These are phyloP conservation scores for Oncorhynchus clarkii DNA, from an alignment of 2,113 vertebrate species.

Conservation along the genomic window DNA sequence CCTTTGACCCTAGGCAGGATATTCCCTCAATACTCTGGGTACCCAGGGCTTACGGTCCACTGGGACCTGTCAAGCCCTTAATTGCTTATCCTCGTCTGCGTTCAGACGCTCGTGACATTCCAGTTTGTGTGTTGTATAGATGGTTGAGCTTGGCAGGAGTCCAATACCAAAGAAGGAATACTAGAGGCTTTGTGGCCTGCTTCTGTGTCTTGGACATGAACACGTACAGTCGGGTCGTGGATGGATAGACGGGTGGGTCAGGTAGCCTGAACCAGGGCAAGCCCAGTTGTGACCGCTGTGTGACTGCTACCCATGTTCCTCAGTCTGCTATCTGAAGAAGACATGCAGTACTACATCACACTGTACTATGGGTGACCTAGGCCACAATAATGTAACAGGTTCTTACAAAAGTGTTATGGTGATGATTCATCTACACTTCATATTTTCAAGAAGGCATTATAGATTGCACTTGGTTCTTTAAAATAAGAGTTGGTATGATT, in stretches of 20 bases:
- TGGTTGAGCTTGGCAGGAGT: conserved; percentile 36
- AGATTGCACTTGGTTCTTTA: no score
- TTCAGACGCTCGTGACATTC: conserved; percentile 28
- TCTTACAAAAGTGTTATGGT: no score
- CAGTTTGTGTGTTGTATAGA: conserved; percentile 48
- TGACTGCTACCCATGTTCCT: conserved; percentile 9
- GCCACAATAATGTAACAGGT: no score
- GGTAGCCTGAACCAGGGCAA: background rate
- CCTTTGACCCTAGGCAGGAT: conserved; percentile 54
- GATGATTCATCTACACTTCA: no score
- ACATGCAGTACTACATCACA: background rate
- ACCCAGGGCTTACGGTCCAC: conserved; percentile 16
- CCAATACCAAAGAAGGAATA: conserved; percentile 42
- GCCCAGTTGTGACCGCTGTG: conserved; percentile 15
- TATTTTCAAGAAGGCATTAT: no score
- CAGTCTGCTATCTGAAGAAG: background rate
- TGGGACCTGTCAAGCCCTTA: conserved; percentile 37
- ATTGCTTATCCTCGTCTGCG: conserved; percentile 51
- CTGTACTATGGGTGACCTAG: background rate
- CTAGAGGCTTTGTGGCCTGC: conserved; percentile 41
- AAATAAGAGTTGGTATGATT: no score
- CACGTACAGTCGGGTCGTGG: conserved; percentile 14
- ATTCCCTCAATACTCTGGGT: conserved; percentile 47
- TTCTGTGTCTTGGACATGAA: conserved; percentile 57
- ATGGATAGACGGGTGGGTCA: conserved; percentile 15